Percentiles rank a stretch among this genome's conserved stretches.
These are phyloP conservation scores for Brachystomella parvula DNA, from an alignment of 1,140 invertebrate genomes.

Conservation along the genomic window DNA sequence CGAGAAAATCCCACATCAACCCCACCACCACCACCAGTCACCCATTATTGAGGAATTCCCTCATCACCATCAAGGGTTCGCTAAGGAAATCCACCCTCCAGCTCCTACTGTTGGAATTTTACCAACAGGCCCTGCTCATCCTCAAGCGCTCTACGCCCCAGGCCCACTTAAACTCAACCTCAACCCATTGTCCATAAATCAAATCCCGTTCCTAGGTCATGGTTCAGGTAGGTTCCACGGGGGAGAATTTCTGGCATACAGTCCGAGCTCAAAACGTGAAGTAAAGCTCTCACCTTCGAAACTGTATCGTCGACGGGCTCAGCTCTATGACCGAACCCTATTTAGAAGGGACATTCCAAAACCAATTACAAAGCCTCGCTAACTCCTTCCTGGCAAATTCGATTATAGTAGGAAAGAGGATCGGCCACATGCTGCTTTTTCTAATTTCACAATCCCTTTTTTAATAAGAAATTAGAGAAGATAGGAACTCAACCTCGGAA, in stretches of 20 bases:
- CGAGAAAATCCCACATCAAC: background rate
- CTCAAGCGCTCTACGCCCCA: background rate
- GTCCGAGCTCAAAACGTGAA: conserved; percentile 1
- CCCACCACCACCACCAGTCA: background rate
- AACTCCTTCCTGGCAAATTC: too few relatives aligned
- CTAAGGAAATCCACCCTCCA: background rate
- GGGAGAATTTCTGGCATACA: conserved; percentile 4
- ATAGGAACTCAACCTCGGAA: too few relatives aligned
- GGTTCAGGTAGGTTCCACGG: conserved; percentile 1
- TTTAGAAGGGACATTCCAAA: background rate
- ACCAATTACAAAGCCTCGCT: background rate
- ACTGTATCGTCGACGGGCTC: conserved; percentile 23
- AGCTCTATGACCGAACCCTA: conserved; percentile 31
- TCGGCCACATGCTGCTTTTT: too few relatives aligned
- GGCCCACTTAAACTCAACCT: background rate
- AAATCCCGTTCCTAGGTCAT: background rate
- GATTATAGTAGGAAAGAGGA: too few relatives aligned
- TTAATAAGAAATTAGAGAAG: too few relatives aligned
- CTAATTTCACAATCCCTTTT: too few relatives aligned
- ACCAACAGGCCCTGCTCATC: background rate
- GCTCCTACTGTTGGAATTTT: background rate
- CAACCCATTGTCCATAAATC: background rate
- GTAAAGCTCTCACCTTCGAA: conserved; percentile 7
- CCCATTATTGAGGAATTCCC: background rate
- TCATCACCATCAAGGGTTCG: background rate